A percentile compares a stretch with the other conserved stretches of the same genome.
Conservation (phyloP, 2,797 vertebrate genomes). For the Pseudochirops cupreus region DNA sequence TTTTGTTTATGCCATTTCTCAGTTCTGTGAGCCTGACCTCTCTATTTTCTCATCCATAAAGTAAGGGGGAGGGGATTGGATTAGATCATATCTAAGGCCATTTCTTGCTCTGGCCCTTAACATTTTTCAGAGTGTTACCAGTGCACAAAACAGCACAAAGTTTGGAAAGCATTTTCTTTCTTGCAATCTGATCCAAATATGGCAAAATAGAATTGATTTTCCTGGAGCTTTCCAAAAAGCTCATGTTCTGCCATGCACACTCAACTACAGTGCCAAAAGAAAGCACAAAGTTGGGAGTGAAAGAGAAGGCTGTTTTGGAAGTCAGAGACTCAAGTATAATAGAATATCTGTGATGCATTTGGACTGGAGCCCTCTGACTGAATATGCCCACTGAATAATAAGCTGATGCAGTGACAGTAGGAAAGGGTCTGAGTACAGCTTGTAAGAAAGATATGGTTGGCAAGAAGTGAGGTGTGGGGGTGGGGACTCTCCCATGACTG, state of each 20-base stretch:
- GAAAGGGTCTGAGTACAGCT: not conserved
- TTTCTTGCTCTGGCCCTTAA: not conserved
- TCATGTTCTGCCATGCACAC: not conserved
- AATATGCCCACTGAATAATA: not conserved
- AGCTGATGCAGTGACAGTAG: not conserved
- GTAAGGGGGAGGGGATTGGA: not conserved
- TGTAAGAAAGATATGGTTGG: not conserved
- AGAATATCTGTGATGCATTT: not conserved
- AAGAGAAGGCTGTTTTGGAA: constrained; percentile 1
- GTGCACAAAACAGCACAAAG: not conserved
- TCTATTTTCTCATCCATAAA: not conserved
- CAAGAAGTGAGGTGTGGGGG: not conserved
- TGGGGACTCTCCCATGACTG: not conserved
- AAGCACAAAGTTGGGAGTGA: not conserved
- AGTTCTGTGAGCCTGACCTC: not conserved
- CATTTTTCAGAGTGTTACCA: not conserved
- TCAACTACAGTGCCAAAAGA: not conserved
- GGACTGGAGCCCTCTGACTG: not conserved
- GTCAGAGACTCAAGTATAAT: not conserved
- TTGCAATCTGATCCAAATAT: not conserved
- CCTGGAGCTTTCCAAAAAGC: not conserved
- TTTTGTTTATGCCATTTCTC: not conserved
- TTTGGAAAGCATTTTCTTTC: not conserved
- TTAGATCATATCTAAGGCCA: not conserved
- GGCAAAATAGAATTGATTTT: not conserved